Evolutionary conservation across 1,140 invertebrate genomes (phyloP), one percentile per base, ranked within the genome.

Genomic region (Brachystomella parvula): DNA sequence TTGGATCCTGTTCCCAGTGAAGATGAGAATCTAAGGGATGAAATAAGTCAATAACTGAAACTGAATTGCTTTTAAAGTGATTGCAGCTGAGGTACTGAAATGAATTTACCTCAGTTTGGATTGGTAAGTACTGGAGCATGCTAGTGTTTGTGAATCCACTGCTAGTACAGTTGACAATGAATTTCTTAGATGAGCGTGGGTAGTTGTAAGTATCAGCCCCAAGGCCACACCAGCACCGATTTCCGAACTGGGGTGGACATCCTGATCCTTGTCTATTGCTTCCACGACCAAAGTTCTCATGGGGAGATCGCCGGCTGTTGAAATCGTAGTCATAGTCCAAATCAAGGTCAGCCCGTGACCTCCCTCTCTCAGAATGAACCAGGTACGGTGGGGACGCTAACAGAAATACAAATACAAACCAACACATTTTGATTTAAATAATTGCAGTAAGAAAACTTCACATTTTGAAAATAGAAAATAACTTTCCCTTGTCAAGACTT

Each of bases 151-250:
- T 79, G 71, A 90, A 84, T 2, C 80, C 78, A 1, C 82, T 78
- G 75, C 87, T 80, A 0, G 86, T 88, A 74, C 89, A 90, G 75
- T 90, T 88, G 0, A 89, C 87, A 9, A 89, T 81, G 67, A 81
- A 89, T 76, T 30, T 9, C 30, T 56, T 26, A n/a, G 58, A 17
- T 60, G 39, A 28, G 53, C 2, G n/a, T 63, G 61, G 29, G 28
- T 75, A 75, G 69, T 78, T 77, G 12, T 76, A 75, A 26, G 79
- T 68, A 68, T 83, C 84, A 21, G 75, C 75, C 15, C 74, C 73
- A 30, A 70, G 60, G 21, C 71, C 75, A 63, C 76, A 78, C 9
- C n/a, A 32, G 59, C 78, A 79, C 9, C 65, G 21, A n/a, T 67
- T 69, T 63, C 69, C 29, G 65, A 78, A 77, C 47, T 74, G 71